Conservation (phyloP, 2,888 invertebrate genomes). For the Norana najaformis region DNA sequence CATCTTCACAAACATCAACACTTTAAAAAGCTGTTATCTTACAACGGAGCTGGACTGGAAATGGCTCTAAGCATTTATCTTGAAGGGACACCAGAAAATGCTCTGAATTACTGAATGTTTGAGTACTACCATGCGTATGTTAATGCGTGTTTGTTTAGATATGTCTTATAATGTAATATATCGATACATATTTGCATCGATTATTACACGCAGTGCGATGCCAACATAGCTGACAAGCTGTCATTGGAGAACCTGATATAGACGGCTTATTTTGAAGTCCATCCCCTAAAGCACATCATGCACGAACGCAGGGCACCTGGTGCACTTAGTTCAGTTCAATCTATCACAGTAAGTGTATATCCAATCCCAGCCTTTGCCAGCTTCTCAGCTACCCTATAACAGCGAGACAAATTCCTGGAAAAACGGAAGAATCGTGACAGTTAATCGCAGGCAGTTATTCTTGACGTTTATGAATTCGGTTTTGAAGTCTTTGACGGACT, state of each 20-base stretch:
- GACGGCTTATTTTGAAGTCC: neutral
- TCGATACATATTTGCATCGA: neutral
- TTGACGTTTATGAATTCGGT: neutral
- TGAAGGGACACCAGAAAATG: neutral
- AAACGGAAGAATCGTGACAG: neutral
- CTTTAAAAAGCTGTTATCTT: neutral
- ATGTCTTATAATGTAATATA: neutral
- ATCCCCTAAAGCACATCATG: neutral
- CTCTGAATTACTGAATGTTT: neutral
- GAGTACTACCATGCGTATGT: neutral
- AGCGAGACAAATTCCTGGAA: neutral
- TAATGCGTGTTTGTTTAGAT: neutral
- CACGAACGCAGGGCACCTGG: neutral
- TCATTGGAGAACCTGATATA: neutral
- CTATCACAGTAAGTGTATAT: neutral
- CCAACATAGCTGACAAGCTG: neutral
- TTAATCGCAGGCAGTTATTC: neutral
- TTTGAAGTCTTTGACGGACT: constrained; percentile 5
- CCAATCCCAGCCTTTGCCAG: neutral
- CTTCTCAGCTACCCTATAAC: neutral
- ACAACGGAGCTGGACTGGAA: neutral
- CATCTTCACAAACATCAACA: neutral
- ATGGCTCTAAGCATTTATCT: neutral
- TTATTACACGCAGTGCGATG: neutral
- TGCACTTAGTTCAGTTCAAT: neutral